Conservation (phyloP, 1,140 invertebrate genomes). For the Macrobrachium nipponense region DNA sequence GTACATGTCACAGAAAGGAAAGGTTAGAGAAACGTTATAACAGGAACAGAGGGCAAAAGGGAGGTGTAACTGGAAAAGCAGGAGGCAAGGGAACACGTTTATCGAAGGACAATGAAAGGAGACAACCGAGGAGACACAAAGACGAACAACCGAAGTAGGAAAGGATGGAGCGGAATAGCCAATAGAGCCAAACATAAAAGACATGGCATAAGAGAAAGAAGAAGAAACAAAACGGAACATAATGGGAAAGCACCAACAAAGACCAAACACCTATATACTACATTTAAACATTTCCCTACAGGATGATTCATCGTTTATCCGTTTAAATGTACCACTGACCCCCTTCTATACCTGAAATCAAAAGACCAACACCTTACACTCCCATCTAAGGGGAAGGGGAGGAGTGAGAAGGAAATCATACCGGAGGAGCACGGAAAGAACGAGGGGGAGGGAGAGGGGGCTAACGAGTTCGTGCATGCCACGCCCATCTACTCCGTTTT, state of each 20-base stretch:
- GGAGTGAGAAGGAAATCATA: background rate
- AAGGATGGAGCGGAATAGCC: background rate
- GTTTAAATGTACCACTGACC: too few relatives aligned
- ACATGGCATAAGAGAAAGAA: background rate
- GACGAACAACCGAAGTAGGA: background rate
- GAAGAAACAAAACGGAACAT: background rate
- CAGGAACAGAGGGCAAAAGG: background rate
- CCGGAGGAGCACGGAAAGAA: background rate
- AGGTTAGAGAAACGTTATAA: background rate
- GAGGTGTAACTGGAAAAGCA: background rate
- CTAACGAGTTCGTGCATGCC: too few relatives aligned
- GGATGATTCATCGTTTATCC: too few relatives aligned
- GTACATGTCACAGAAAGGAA: background rate
- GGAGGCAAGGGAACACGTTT: background rate
- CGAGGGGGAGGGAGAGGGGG: background rate
- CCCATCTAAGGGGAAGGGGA: too few relatives aligned
- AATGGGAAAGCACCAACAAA: too few relatives aligned
- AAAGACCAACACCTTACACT: too few relatives aligned
- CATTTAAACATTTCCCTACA: too few relatives aligned
- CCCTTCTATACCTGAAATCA: too few relatives aligned
- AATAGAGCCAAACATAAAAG: background rate
- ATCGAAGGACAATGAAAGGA: background rate
- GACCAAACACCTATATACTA: too few relatives aligned
- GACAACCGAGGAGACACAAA: background rate
- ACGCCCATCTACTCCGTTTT: too few relatives aligned